Evolutionary conservation across 2,797 vertebrate genomes (phyloP).

Genomic region (Chelidonichthys spinosus): DNA sequence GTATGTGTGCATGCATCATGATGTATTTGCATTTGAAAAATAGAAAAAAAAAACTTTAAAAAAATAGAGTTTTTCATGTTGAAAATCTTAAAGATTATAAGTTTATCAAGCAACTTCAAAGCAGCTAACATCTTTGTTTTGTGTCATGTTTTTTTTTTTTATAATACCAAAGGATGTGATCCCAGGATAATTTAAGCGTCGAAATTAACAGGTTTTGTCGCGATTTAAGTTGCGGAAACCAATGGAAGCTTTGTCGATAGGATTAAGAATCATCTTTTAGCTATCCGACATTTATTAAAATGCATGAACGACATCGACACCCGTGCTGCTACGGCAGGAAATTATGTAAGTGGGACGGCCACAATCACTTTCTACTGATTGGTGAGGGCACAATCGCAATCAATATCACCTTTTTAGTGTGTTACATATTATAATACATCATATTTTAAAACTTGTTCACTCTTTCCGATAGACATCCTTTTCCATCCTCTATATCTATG

Average conservation of each 20-base stretch:
- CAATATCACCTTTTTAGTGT: too few species aligned
- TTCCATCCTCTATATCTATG: slow-evolving; percentile 1
- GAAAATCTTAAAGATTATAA: neutral
- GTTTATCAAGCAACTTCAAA: neutral
- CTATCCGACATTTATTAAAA: neutral
- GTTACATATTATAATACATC: neutral
- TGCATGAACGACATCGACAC: too few species aligned
- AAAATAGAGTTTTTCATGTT: neutral
- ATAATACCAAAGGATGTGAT: neutral
- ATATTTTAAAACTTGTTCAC: neutral
- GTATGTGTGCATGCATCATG: too few species aligned
- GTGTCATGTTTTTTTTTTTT: too few species aligned
- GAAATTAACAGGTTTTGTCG: neutral
- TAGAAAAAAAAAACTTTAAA: neutral
- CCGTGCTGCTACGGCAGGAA: too few species aligned
- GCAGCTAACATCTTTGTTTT: too few species aligned
- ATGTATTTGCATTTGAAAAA: too few species aligned
- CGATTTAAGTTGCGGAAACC: neutral
- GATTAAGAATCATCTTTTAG: slow-evolving; percentile 1
- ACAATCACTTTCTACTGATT: too few species aligned
- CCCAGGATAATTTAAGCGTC: neutral
- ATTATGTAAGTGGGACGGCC: too few species aligned
- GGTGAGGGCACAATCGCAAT: too few species aligned
- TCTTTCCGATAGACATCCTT: neutral
- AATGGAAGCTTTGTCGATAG: neutral